Conservation (phyloP, 1,140 invertebrate genomes). For the Leptinotarsa undecemlineata region DNA sequence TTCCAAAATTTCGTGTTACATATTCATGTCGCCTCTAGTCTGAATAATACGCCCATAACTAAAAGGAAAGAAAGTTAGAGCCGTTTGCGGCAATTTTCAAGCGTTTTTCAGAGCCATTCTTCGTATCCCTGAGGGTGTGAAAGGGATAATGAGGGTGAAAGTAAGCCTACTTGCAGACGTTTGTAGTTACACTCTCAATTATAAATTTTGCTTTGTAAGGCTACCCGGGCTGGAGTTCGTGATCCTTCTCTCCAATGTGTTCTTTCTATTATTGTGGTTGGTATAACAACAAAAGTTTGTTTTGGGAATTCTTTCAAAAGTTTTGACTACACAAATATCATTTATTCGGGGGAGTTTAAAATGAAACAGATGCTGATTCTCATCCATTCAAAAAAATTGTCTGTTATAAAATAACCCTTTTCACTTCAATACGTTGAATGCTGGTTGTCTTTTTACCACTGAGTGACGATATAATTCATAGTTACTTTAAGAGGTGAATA, state of each 20-base stretch:
- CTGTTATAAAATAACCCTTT: no score
- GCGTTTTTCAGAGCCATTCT: conserved; percentile 8
- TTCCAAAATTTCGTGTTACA: not conserved
- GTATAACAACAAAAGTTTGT: not conserved
- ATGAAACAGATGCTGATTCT: no score
- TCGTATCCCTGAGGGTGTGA: not conserved
- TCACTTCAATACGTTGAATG: no score
- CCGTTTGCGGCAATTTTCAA: conserved; percentile 3
- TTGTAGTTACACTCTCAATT: conserved; percentile 17
- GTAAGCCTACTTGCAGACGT: conserved; percentile 1
- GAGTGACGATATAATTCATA: no score
- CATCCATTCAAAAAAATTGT: no score
- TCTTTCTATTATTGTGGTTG: not conserved
- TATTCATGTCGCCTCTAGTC: conserved; percentile 1
- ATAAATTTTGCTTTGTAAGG: conserved; percentile 15
- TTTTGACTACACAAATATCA: not conserved
- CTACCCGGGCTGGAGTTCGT: not conserved
- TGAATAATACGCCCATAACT: not conserved
- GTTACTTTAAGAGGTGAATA: no score
- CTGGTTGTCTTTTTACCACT: no score
- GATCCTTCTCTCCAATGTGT: not conserved
- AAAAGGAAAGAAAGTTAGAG: not conserved
- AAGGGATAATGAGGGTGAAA: conserved; percentile 10
- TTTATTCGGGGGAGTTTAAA: no score
- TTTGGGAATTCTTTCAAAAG: not conserved